phyloP scores from a whole-genome alignment of 2,888 invertebrate species.

The Eupelmus urozonus region DNA sequence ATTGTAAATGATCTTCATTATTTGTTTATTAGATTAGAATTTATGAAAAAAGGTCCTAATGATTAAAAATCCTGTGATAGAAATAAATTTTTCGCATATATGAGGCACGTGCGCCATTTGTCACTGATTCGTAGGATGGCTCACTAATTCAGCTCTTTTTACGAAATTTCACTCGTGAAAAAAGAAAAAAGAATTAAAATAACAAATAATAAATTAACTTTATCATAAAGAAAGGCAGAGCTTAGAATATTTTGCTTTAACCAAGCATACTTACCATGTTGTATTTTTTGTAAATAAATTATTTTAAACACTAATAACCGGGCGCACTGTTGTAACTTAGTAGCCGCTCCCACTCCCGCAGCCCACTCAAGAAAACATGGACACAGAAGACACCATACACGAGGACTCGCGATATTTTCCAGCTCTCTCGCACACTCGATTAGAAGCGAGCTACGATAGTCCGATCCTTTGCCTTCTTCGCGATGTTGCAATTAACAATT shows the following conservation, averaged over 20 bases:
- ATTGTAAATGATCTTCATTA: too few species aligned
- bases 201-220: too few species aligned
- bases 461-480: too few species aligned
- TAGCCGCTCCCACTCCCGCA: conserved; percentile 51
- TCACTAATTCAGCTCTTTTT: too few species aligned
- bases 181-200: too few species aligned
- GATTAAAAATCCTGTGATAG: neutral
- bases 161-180: too few species aligned
- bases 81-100: conserved; percentile 18
- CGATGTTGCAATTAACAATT: neutral
- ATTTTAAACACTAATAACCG: conserved; percentile 24
- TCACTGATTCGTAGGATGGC: conserved; percentile 55
- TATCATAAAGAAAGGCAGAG: too few species aligned
- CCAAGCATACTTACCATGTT: conserved; percentile 66
- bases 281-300: conserved; percentile 49
- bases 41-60: neutral
- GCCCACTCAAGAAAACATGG: conserved; percentile 60
- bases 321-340: conserved; percentile 34
- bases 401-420: conserved; percentile 1
- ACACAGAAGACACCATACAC: conserved; percentile 17
- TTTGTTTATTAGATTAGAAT: too few species aligned
- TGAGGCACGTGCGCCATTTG: conserved; percentile 71
- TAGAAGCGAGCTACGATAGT: conserved; percentile 4
- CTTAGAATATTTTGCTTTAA: too few species aligned
- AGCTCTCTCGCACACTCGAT: neutral